These are phyloP conservation scores for Glareola pratincola DNA, from an alignment of 2,113 vertebrate genomes.

Conservation along the genomic window DNA sequence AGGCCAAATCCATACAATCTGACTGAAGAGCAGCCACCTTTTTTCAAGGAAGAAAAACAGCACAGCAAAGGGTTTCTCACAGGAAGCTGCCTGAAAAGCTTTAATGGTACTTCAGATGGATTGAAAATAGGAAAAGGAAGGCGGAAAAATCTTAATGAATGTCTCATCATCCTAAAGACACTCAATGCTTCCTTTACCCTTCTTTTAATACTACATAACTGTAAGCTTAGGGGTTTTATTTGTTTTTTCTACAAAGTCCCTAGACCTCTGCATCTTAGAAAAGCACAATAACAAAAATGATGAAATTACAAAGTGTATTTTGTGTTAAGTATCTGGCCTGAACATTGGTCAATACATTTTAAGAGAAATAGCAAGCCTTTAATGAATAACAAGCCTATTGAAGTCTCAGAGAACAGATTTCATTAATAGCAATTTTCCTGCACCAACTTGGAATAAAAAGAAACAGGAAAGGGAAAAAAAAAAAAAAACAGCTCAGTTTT, in stretches of 20 bases:
- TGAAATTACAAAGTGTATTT: conserved; percentile 58
- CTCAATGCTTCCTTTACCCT: conserved; percentile 64
- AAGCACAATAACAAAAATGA: conserved; percentile 12
- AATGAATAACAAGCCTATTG: conserved; percentile 43
- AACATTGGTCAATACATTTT: conserved; percentile 12
- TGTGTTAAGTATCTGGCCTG: conserved; percentile 3
- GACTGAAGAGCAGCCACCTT: conserved; percentile 78
- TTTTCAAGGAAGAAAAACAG: conserved; percentile 78
- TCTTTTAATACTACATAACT: conserved; percentile 43
- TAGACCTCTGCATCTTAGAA: not conserved
- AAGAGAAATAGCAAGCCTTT: conserved; percentile 33
- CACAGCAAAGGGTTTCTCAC: conserved; percentile 78
- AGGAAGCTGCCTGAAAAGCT: conserved; percentile 88
- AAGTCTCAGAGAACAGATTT: conserved; percentile 48
- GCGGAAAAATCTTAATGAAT: conserved; percentile 79
- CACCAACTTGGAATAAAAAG: conserved; percentile 25
- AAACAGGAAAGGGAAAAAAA: not conserved
- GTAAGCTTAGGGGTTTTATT: conserved; percentile 37
- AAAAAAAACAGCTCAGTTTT: not conserved
- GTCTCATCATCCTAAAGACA: conserved; percentile 78
- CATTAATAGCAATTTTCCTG: conserved; percentile 52
- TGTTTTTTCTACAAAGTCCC: conserved; percentile 31
- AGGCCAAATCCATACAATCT: conserved; percentile 73
- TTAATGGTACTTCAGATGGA: conserved; percentile 83
- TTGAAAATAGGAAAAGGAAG: conserved; percentile 72